Percentiles rank a stretch among this genome's conserved stretches.
phyloP scores from a whole-genome alignment of 2,888 invertebrate species.

The Leucoptera coffeella region DNA sequence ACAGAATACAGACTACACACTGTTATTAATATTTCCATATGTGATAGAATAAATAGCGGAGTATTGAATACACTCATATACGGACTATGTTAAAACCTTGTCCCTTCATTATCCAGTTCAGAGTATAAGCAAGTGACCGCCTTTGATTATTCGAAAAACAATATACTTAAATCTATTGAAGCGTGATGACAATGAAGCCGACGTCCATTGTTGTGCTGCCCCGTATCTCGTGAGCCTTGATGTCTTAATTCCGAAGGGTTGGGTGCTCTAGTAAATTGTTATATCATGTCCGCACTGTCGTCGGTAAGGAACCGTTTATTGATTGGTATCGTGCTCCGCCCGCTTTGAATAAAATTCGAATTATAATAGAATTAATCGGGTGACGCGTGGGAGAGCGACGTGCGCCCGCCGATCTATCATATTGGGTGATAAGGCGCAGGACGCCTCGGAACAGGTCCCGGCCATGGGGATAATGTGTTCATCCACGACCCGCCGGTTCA shows the following conservation, averaged over 20 bases:
- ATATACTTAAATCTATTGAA: too few relatives aligned
- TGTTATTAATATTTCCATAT: too few relatives aligned
- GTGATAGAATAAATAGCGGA: too few relatives aligned
- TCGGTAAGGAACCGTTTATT: slow-evolving; percentile 52
- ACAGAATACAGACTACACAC: too few relatives aligned
- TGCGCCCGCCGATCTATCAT: slow-evolving; percentile 47
- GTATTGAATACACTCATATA: too few relatives aligned
- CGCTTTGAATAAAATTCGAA: slow-evolving; percentile 55
- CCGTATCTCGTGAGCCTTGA: slow-evolving; percentile 32
- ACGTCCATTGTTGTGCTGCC: slow-evolving; percentile 35
- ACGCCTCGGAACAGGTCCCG: slow-evolving; percentile 39
- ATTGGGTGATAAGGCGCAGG: slow-evolving; percentile 51
- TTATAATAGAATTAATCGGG: slow-evolving; percentile 54
- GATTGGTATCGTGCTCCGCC: slow-evolving; percentile 52
- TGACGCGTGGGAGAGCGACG: slow-evolving; percentile 48
- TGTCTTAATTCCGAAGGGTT: slow-evolving; percentile 49
- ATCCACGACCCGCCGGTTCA: too few relatives aligned
- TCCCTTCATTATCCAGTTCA: too few relatives aligned
- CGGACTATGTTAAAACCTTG: too few relatives aligned
- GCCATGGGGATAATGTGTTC: too few relatives aligned
- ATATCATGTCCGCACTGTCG: slow-evolving; percentile 46
- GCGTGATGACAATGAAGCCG: too few relatives aligned
- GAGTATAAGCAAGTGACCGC: too few relatives aligned
- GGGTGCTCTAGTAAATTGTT: slow-evolving; percentile 46
- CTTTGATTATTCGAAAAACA: too few relatives aligned